phyloP scores from a whole-genome alignment of 2,888 invertebrate genomes.

The Actias luna region DNA sequence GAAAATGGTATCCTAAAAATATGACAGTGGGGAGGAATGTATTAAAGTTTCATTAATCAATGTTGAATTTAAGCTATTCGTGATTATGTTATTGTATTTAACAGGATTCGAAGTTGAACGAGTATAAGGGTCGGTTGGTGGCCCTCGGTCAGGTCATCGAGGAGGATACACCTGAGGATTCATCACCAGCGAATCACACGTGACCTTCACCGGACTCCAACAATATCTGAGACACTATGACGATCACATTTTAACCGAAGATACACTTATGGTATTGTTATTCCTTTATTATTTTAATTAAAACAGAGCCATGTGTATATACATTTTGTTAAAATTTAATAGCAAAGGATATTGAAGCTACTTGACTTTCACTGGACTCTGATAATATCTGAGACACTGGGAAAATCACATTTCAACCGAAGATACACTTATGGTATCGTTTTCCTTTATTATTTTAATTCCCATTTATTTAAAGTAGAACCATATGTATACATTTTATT shows the following conservation, averaged over 20 bases:
- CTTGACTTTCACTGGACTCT: too few species aligned
- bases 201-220: neutral
- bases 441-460: neutral
- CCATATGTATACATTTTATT: neutral
- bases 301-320: neutral
- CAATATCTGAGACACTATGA: neutral
- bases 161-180: slow-evolving; percentile 44
- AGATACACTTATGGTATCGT: neutral
- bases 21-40: too few species aligned
- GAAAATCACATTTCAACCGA: neutral
- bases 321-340: neutral
- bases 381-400: too few species aligned
- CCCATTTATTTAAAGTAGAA: neutral
- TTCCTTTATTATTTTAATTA: neutral
- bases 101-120: slow-evolving; percentile 82
- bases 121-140: slow-evolving; percentile 83
- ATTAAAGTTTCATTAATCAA: too few species aligned
- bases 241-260: neutral
- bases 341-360: neutral
- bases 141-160: slow-evolving; percentile 80
- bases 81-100: neutral
- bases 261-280: neutral
- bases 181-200: neutral
- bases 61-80: too few species aligned
- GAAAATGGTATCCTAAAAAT: too few species aligned